Evolutionary conservation across 35 echinoderm and acorn worm species (phyloP), one percentile per base, ranked within the genome.

Genomic region (Ophiothrix spiculata): DNA sequence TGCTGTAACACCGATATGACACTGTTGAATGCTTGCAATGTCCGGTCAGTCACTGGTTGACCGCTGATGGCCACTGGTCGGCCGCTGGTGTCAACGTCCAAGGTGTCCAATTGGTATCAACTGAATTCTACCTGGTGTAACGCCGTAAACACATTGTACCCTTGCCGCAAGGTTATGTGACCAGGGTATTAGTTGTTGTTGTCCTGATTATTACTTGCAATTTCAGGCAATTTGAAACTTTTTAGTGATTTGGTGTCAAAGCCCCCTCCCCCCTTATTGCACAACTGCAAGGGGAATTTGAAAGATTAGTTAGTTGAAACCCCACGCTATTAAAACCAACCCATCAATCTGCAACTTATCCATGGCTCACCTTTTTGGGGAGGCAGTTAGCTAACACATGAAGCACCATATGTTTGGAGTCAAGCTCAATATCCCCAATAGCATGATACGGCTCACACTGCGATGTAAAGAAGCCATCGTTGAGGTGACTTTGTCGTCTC

Each of bases 381-480:
- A 99, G 83, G 36, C 77, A 85, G 4, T 89, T 63, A 56, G 87
- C 36, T 36, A 91, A 88, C 14, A 92, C 88, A 87, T 94, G 78
- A 37, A 91, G 79, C 6, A 99, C 89, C 32, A 99, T 80, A 63
- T 91, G 37, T 21, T 89, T 86, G 2, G 92, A 83, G 74, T 94
- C 82, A 1, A 99, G 78, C 39, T 91, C 85, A 34, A 99, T 87
- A 34, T 88, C 75, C 0, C 96, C 96, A 33, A 99, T 84, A 37
- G 96, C 49, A 63, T 85, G 77, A 81, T 99, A 99, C 35, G 92
- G 25, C 39, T 89, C 92, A 41, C 91, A 81, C 28, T 88, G 76
- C 1, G 91, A 89, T 11, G 96, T 99, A 56, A 91, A 99, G 75
- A 99, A 99, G 0, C 96, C 96, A 16, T 87, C 81, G 8, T 84